Conservation (phyloP, 2,888 invertebrate species). For the Drosophila fulvimacula region DNA sequence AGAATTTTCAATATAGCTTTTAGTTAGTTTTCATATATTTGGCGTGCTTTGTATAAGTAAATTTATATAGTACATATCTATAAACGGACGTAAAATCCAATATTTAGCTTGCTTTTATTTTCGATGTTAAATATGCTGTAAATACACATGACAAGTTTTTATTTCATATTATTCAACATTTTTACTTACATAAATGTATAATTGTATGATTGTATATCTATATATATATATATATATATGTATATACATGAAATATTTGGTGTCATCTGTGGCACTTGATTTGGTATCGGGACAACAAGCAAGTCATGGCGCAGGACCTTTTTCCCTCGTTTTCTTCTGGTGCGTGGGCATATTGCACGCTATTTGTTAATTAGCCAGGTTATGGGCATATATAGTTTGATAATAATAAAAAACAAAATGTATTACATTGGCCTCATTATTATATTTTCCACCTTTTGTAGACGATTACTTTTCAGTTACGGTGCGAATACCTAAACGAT, state of each 20-base stretch:
- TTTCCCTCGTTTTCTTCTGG: constrained; percentile 6
- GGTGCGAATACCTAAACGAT: constrained; percentile 82
- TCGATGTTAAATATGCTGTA: constrained; percentile 69
- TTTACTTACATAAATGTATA: constrained; percentile 19
- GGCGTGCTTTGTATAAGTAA: constrained; percentile 48
- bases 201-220: constrained; percentile 23
- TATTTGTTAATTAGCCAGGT: constrained; percentile 28
- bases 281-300: constrained; percentile 60
- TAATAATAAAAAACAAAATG: background rate
- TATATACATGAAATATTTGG: constrained; percentile 10
- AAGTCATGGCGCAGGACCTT: constrained; percentile 61
- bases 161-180: constrained; percentile 48
- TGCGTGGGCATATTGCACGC: constrained; percentile 45
- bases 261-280: constrained; percentile 36
- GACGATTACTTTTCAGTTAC: constrained; percentile 81
- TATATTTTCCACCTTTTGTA: constrained; percentile 53
- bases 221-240: constrained; percentile 20
- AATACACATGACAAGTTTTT: constrained; percentile 60
- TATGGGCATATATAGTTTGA: background rate
- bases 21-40: constrained; percentile 44
- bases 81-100: background rate
- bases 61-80: background rate
- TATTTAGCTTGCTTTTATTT: constrained; percentile 61
- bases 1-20: constrained; percentile 31
- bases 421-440: constrained; percentile 23